Evolutionary conservation across 1,140 invertebrate species (phyloP).

Genomic region (Pseudomyrmex concolor): DNA sequence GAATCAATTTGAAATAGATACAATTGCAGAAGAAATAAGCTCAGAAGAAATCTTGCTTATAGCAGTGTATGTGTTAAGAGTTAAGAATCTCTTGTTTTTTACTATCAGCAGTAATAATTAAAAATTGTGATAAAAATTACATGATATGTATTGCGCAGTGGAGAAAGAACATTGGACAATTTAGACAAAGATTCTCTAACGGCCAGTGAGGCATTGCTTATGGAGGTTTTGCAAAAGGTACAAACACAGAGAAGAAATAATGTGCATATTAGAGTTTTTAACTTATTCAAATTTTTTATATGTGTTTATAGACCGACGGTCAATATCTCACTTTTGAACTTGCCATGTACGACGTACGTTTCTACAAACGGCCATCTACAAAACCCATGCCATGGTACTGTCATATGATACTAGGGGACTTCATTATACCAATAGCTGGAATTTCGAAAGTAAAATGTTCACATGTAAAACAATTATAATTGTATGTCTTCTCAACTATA

Average conservation of each 20-base stretch:
- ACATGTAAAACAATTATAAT: not conserved
- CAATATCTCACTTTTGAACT: slow-evolving; percentile 68
- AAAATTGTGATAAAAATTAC: slow-evolving; percentile 24
- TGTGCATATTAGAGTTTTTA: slow-evolving; percentile 3
- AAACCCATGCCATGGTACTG: slow-evolving; percentile 57
- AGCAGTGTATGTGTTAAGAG: slow-evolving; percentile 65
- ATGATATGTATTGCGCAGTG: slow-evolving; percentile 56
- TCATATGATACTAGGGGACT: slow-evolving; percentile 59
- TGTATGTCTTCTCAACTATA: not conserved
- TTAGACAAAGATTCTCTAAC: slow-evolving; percentile 25
- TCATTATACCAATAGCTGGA: slow-evolving; percentile 60
- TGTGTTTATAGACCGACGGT: slow-evolving; percentile 48
- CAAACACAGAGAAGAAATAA: not conserved
- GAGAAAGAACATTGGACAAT: slow-evolving; percentile 46
- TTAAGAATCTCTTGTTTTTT: slow-evolving; percentile 18
- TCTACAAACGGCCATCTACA: slow-evolving; percentile 53
- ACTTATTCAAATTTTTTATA: not conserved
- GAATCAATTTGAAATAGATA: slow-evolving; percentile 50
- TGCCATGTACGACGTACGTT: slow-evolving; percentile 60
- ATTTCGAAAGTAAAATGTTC: slow-evolving; percentile 67
- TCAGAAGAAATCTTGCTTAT: slow-evolving; percentile 41
- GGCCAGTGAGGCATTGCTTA: slow-evolving; percentile 57
- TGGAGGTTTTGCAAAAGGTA: slow-evolving; percentile 56
- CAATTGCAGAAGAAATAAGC: slow-evolving; percentile 38
- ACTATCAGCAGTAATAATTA: not conserved